phyloP scores from a whole-genome alignment of 2,113 vertebrate species.

The Emydocephalus ijimae region DNA sequence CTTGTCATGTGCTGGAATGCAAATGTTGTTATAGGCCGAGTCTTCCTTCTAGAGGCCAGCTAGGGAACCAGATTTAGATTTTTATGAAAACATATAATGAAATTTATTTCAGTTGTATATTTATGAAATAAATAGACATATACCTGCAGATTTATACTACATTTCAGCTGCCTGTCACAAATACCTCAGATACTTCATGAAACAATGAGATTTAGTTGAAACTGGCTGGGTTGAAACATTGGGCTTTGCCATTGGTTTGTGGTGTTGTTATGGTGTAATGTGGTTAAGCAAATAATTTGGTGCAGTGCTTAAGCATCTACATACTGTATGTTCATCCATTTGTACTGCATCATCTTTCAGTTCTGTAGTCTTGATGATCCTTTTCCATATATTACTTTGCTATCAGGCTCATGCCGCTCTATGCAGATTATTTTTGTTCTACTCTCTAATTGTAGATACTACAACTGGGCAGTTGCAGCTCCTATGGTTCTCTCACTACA shows the following conservation, averaged over 20 bases:
- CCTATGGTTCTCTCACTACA: constrained; percentile 91
- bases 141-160: not conserved
- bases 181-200: not conserved
- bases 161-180: not conserved
- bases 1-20: not conserved
- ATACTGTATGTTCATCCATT: not conserved
- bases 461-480: constrained; percentile 93
- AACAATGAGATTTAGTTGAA: not conserved
- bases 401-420: not conserved
- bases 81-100: not conserved
- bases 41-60: not conserved
- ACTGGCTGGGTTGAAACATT: not conserved
- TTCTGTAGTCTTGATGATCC: not conserved
- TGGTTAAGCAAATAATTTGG: not conserved
- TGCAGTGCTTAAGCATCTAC: not conserved
- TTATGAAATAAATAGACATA: not conserved
- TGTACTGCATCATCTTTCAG: not conserved
- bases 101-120: not conserved
- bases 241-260: not conserved
- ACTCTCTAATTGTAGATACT: constrained; percentile 76
- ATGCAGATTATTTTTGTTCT: not conserved
- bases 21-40: not conserved
- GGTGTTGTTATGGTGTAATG: not conserved
- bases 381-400: not conserved
- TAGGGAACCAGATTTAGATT: not conserved